Evolutionary conservation across 1,140 invertebrate species (phyloP).

Genomic region (Drosophila ananassae): DNA sequence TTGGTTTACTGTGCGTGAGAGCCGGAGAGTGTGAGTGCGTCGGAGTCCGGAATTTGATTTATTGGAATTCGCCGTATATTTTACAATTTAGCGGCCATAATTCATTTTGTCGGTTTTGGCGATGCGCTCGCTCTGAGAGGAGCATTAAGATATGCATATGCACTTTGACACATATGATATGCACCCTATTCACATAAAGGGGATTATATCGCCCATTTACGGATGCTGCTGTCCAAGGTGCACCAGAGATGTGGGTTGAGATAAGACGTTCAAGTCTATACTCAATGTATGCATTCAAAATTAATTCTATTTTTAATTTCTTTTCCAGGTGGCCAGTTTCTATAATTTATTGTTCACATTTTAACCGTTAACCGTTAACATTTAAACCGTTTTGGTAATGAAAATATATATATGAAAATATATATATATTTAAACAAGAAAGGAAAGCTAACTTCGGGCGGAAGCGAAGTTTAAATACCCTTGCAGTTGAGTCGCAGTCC

Average conservation of each 20-base stretch:
- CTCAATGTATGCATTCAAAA: neutral
- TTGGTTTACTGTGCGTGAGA: conserved; percentile 20
- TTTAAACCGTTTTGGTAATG: too few relatives aligned
- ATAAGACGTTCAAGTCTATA: neutral
- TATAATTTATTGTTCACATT: too few relatives aligned
- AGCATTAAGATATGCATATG: conserved; percentile 68
- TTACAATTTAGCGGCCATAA: conserved; percentile 83
- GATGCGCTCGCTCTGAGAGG: conserved; percentile 60
- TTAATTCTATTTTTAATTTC: too few relatives aligned
- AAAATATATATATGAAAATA: too few relatives aligned
- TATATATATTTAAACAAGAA: too few relatives aligned
- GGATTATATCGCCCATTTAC: conserved; percentile 26
- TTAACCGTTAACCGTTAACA: too few relatives aligned
- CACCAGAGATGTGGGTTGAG: neutral
- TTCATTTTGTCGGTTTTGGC: conserved; percentile 80
- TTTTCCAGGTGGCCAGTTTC: too few relatives aligned
- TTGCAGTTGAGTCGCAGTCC: too few relatives aligned
- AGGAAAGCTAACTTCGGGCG: too few relatives aligned
- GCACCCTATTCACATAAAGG: conserved; percentile 8
- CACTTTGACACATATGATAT: conserved; percentile 46
- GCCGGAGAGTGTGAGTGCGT: conserved; percentile 5
- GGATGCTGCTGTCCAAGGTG: conserved; percentile 6
- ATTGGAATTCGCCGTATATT: conserved; percentile 79
- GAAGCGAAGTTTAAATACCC: too few relatives aligned
- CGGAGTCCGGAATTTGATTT: conserved; percentile 66